Base-by-base conservation (phyloP, 2,888 invertebrate species). In the Coleophora flavipennella region DNA sequence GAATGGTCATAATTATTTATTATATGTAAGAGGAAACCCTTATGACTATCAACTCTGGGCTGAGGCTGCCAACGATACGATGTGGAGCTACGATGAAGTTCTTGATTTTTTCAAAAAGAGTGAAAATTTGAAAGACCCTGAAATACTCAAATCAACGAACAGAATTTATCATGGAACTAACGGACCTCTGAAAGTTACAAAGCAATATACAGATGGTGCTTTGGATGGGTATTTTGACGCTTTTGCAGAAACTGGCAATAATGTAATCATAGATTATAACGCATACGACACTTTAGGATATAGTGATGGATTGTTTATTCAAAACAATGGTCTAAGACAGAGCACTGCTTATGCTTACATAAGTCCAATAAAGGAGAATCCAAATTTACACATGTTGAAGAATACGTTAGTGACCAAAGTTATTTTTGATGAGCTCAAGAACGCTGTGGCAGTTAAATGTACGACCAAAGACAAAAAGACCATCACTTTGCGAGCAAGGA, bases 361-460 rank as follows among this genome's bases (percentile, higher is more conserved):
- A 10, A n/a, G 4, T 29, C 8, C 10, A 1, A 11, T n/a, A 4
- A 29, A 29, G 10, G n/a, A 10, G 10, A 11, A 29, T 9, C 71
- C 70, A 1, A 29, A 29, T 11, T 11, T 29, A 11, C n/a, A 29
- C 10, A 4, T 29, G n/a, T 4, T 29, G 2, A 29, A 29, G 10
- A 29, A 7, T 4, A 29, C 29, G 10, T 11, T 9, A 10, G 29
- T 9, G 7, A 29, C 29, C 10, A 29, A 11, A 29, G 10, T 29
- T 29, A 10, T 29, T 11, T 29, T 29, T 2, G 29, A 29, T 29
- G 11, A 29, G 11, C 2, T n/a, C 11, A 38, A 38, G 45, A 48
- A 34, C 27, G 45, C 13, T 36, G 29, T 29, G 10, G 29, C n/a
- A 3, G 29, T 29, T 2, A 10, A 29, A 29, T 10, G n/a, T 8